A percentile compares a stretch with the other conserved stretches of the same genome.
These are phyloP conservation scores for Rhagonycha fulva DNA, from an alignment of 2,888 invertebrate species.

Conservation along the genomic window DNA sequence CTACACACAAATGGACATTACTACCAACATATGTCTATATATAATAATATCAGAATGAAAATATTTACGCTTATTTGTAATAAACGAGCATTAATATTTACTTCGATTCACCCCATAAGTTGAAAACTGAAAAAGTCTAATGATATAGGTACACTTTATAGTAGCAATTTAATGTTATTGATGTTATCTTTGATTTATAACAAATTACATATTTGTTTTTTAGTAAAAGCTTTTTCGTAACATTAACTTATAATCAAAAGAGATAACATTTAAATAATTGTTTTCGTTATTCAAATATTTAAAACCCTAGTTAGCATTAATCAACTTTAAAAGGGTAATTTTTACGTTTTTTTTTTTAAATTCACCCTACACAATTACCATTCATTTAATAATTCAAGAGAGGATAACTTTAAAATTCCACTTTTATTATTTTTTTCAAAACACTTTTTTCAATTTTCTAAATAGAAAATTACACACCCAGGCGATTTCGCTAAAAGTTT, in stretches of 20 bases:
- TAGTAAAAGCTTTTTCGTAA: conserved; percentile 33
- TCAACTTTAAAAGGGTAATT: neutral
- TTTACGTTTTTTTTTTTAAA: neutral
- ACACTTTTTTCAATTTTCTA: conserved; percentile 25
- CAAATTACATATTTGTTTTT: conserved; percentile 46
- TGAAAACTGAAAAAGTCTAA: conserved; percentile 22
- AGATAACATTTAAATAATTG: conserved; percentile 16
- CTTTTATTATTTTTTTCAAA: conserved; percentile 12
- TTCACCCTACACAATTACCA: neutral
- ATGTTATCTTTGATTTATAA: conserved; percentile 52
- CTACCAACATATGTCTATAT: neutral
- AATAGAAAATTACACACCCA: conserved; percentile 26
- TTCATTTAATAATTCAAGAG: neutral
- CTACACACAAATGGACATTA: conserved; percentile 20
- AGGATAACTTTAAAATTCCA: conserved; percentile 3
- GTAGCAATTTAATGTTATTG: conserved; percentile 48
- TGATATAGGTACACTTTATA: conserved; percentile 35
- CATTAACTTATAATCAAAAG: conserved; percentile 31
- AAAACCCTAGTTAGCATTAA: conserved; percentile 13
- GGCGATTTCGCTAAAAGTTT: conserved; percentile 42
- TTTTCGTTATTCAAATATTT: conserved; percentile 21
- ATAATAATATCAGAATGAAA: neutral
- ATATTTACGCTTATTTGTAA: neutral
- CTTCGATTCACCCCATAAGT: conserved; percentile 22
- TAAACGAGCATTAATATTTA: conserved; percentile 21